Conservation (phyloP, 2,797 vertebrate species). For the Aotus griseimembra region DNA sequence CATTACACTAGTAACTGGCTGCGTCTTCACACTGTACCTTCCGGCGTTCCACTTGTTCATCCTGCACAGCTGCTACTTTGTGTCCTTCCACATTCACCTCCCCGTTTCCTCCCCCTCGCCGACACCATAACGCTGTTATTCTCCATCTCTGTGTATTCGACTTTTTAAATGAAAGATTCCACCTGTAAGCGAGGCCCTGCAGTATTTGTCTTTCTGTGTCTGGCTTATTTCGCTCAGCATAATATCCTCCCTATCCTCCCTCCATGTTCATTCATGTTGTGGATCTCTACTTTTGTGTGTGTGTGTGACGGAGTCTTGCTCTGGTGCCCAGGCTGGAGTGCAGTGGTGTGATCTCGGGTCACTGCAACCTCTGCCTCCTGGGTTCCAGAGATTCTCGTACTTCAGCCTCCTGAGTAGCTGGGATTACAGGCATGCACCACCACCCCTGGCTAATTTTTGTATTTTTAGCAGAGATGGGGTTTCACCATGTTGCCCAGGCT, state of each 20-base stretch:
- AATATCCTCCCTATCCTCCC: neutral
- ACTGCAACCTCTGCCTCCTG: too few relatives aligned
- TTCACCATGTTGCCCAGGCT: too few relatives aligned
- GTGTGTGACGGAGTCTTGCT: neutral
- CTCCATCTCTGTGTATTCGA: neutral
- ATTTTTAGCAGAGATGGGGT: neutral
- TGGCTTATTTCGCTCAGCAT: neutral
- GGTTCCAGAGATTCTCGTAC: too few relatives aligned
- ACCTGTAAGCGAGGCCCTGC: neutral
- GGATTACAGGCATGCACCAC: neutral
- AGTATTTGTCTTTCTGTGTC: neutral
- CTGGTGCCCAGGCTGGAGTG: neutral
- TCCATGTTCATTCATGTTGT: neutral
- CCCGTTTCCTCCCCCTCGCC: too few relatives aligned
- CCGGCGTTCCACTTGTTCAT: neutral
- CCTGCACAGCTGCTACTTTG: neutral
- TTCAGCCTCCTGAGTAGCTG: neutral
- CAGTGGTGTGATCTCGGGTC: too few relatives aligned
- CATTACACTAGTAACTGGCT: neutral
- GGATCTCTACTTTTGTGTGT: neutral
- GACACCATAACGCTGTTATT: neutral
- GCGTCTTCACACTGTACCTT: too few relatives aligned
- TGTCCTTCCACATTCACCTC: neutral
- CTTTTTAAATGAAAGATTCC: neutral
- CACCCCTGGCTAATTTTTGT: neutral